Evolutionary conservation across 2,113 vertebrate species (phyloP).

Genomic region (Suncus etruscus): DNA sequence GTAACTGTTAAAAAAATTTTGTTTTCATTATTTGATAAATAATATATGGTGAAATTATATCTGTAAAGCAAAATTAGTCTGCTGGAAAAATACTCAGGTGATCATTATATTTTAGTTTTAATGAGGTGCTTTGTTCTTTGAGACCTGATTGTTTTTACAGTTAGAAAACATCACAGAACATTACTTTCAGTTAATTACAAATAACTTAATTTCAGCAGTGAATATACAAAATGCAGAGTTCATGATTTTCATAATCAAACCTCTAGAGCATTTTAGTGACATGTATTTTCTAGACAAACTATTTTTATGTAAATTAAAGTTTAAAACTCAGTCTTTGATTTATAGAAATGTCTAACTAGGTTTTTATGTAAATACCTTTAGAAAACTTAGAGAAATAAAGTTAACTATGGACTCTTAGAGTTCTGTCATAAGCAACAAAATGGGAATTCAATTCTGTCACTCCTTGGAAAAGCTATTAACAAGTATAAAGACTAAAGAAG

Average conservation of each 20-base stretch:
- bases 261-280: constrained; percentile 46
- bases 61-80: constrained; percentile 61
- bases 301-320: constrained; percentile 65
- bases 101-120: constrained; percentile 70
- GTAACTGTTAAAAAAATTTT: neutral
- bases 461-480: constrained; percentile 26
- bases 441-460: constrained; percentile 1
- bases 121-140: constrained; percentile 61
- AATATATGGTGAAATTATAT: constrained; percentile 26
- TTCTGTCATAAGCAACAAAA: constrained; percentile 46
- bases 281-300: constrained; percentile 57
- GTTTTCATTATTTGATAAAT: constrained; percentile 6
- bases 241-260: constrained; percentile 65
- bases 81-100: constrained; percentile 57
- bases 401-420: constrained; percentile 37
- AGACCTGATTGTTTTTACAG: constrained; percentile 52
- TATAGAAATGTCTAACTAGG: constrained; percentile 32
- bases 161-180: constrained; percentile 49
- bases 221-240: constrained; percentile 53
- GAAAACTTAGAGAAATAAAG: constrained; percentile 57
- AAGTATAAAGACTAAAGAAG: constrained; percentile 34
- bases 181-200: constrained; percentile 69
- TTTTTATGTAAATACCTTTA: constrained; percentile 62
- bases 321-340: constrained; percentile 58
- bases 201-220: constrained; percentile 72